A percentile compares a stretch with the other conserved stretches of the same genome.
Evolutionary conservation across 2,888 invertebrate genomes (phyloP).

Genomic region (Euproctis similis): DNA sequence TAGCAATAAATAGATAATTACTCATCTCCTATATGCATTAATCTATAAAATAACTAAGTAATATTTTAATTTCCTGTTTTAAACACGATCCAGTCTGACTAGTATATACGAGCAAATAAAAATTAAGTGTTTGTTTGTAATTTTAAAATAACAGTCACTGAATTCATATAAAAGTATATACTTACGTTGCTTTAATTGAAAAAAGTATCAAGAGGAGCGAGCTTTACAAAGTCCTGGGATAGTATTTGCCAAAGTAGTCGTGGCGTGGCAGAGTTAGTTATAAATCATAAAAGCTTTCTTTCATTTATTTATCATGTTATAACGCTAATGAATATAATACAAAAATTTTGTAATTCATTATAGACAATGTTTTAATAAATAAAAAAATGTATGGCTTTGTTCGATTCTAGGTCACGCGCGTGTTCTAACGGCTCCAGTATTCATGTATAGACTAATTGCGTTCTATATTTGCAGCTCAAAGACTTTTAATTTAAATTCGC

Average conservation of each 20-base stretch:
- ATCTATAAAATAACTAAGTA: no score
- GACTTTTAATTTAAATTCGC: constrained; percentile 18
- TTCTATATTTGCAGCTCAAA: constrained; percentile 7
- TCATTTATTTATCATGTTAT: constrained; percentile 5
- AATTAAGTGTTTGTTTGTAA: no score
- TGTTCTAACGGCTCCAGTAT: constrained; percentile 15
- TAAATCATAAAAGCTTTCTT: constrained; percentile 6
- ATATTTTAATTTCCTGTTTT: not conserved
- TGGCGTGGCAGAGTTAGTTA: no score
- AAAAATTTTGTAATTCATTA: constrained; percentile 13
- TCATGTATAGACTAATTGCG: constrained; percentile 17
- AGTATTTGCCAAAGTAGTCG: no score
- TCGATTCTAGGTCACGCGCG: constrained; percentile 16
- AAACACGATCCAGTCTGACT: constrained; percentile 1
- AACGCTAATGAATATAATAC: constrained; percentile 12
- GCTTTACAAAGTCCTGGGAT: no score
- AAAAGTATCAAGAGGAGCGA: no score
- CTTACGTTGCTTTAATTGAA: no score
- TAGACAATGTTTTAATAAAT: constrained; percentile 10
- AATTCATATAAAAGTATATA: no score
- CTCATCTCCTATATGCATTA: no score
- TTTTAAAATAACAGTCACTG: no score
- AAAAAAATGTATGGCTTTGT: constrained; percentile 14
- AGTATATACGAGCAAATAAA: no score
- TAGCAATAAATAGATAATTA: no score